Base-by-base conservation (phyloP, 2,888 invertebrate genomes). In the Empis stercorea region DNA sequence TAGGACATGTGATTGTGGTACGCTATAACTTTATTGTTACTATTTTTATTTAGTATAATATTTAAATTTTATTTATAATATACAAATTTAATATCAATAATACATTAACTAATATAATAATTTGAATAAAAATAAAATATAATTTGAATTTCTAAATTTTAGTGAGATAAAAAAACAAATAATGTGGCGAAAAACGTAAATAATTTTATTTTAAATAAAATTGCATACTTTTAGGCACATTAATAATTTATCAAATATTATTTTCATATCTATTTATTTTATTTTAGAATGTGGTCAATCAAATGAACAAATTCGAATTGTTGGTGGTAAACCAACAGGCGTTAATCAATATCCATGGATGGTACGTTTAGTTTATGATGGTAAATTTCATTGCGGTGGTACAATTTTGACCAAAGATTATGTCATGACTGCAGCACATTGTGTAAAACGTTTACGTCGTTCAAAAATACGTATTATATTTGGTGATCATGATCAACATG, bases 301-400 rank as follows among this genome's bases (percentile, higher is more conserved):
- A 2, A 88, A 86, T 71, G 87, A 87, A 72, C 87, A 89, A 72
- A 85, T 84, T 63, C 74, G 89, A 56, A 88, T 91, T 54, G 86
- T 91, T 47, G 89, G 89, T 44, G 89, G 89, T 13, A 74, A 79
- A 59, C 84, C 88, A 17, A 83, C 88, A 1, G 82, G 84, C 45
- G 75, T 85, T 30, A 87, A 88, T 70, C 79, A 83, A 55, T 89
- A 87, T 66, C 89, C 89, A 10, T 89, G 89, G 89, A 78, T 89
- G 68, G 89, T 86, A 4, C 75, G 88, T 40, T 74, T 91, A 47
- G 83, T 89, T 13, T 89, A 89, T 65, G 86, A 89, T 61, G 87
- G 88, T 0, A 84, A 84, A 66, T 89, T 88, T 70, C 89, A 89
- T 64, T 91, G 89, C 60, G 89, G 89, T 1, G 89, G 83, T 17